A percentile compares a stretch with the other conserved stretches of the same genome.
phyloP scores from a whole-genome alignment of 2,888 invertebrate genomes.

The Eremobia ochroleuca region DNA sequence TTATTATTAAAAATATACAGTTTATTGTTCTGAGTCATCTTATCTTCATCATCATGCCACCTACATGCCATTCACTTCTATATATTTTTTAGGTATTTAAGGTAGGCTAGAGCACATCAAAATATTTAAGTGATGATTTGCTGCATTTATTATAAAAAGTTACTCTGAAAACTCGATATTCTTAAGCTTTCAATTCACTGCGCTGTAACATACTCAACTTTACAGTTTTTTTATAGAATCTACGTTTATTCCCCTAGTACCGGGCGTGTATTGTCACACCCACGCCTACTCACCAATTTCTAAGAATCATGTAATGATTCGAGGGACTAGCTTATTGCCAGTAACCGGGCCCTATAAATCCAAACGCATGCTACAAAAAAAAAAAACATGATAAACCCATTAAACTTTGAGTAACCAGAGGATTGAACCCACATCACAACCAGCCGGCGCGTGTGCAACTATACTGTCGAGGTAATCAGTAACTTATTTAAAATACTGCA shows the following conservation, averaged over 20 bases:
- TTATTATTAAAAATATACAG: slow-evolving; percentile 10
- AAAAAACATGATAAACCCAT: neutral
- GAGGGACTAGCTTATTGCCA: neutral
- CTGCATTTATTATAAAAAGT: slow-evolving; percentile 28
- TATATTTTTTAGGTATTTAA: neutral
- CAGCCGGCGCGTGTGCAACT: neutral
- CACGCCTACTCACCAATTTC: neutral
- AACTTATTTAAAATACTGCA: neutral
- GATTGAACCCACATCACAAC: neutral
- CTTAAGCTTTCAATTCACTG: neutral
- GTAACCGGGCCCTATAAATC: neutral
- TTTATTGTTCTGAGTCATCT: slow-evolving; percentile 14
- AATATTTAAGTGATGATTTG: neutral
- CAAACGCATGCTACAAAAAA: neutral
- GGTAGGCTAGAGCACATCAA: neutral
- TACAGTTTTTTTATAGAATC: neutral
- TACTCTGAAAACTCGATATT: neutral
- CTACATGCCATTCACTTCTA: neutral
- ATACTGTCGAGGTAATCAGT: neutral
- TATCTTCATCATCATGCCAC: neutral
- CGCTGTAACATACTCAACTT: neutral
- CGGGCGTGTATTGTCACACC: neutral
- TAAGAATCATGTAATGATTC: neutral
- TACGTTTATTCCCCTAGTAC: neutral
- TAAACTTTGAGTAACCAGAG: neutral